These are phyloP conservation scores for Rattus norvegicus DNA, from an alignment of 2,113 vertebrate species.

Conservation along the genomic window DNA sequence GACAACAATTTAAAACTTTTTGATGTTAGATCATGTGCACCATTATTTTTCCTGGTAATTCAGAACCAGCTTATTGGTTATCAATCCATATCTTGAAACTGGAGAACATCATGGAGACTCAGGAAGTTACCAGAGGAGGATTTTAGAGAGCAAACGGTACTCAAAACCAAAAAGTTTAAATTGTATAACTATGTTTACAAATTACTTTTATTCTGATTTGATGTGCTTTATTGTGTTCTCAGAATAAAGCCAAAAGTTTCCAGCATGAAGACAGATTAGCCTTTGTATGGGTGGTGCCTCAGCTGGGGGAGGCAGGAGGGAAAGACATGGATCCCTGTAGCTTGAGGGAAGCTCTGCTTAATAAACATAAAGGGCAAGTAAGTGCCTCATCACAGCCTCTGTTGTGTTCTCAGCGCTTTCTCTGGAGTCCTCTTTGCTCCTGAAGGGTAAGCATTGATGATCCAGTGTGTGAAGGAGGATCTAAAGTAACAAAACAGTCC, in stretches of 20 bases:
- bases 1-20: no score
- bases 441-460: no score
- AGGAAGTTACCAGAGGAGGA: slow-evolving; percentile 24
- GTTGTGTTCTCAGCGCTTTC: slow-evolving; percentile 15
- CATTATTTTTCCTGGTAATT: background rate
- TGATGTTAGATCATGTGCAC: no score
- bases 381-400: background rate
- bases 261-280: background rate
- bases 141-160: slow-evolving; percentile 24
- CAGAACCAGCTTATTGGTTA: background rate
- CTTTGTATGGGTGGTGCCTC: slow-evolving; percentile 41
- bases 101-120: background rate
- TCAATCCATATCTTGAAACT: background rate
- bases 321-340: slow-evolving; percentile 24
- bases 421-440: no score
- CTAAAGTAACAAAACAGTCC: no score
- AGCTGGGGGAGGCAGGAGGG: background rate
- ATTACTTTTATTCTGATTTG: slow-evolving; percentile 56
- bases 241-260: background rate
- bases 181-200: background rate
- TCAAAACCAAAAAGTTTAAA: slow-evolving; percentile 21
- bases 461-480: no score
- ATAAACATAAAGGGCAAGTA: background rate
- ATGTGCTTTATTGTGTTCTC: background rate
- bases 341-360: slow-evolving; percentile 39